Percentiles rank a stretch among this genome's conserved stretches.
Conservation (phyloP, 2,888 invertebrate genomes). For the Subacronicta megacephala region DNA sequence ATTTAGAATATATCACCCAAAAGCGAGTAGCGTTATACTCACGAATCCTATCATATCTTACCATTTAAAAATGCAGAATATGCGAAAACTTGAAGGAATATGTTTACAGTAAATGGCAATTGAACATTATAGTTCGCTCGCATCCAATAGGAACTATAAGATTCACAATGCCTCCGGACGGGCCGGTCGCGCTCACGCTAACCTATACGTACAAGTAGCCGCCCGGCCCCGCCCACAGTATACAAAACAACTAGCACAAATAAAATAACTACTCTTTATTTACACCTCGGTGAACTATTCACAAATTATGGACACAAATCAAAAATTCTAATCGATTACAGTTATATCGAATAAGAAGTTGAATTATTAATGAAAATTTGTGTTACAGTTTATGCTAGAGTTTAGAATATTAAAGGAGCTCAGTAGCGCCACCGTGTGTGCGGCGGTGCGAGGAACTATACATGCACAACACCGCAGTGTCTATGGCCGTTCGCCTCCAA, state of each 20-base stretch:
- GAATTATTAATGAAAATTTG: constrained; percentile 81
- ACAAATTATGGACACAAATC: constrained; percentile 80
- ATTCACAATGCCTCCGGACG: constrained; percentile 87
- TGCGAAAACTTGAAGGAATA: constrained; percentile 89
- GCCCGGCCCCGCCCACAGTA: constrained; percentile 68
- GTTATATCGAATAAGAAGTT: constrained; percentile 79
- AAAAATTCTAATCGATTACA: constrained; percentile 79
- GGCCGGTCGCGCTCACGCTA: constrained; percentile 65
- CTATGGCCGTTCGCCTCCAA: constrained; percentile 85
- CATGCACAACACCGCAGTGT: constrained; percentile 88
- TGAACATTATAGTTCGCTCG: constrained; percentile 90
- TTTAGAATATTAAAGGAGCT: constrained; percentile 88
- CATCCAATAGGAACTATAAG: constrained; percentile 89
- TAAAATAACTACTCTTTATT: constrained; percentile 79
- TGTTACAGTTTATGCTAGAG: constrained; percentile 86
- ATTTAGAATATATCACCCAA: constrained; percentile 89
- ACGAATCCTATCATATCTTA: constrained; percentile 86
- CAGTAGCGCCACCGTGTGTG: constrained; percentile 83
- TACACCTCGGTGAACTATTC: constrained; percentile 77
- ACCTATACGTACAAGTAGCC: constrained; percentile 74
- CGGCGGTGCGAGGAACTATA: constrained; percentile 89
- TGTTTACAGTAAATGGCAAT: constrained; percentile 87
- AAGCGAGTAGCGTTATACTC: constrained; percentile 87
- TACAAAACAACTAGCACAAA: constrained; percentile 85
- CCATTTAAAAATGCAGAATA: constrained; percentile 88